Base-by-base conservation (phyloP, 2,888 invertebrate genomes). In the Schrankia costaestrigalis region DNA sequence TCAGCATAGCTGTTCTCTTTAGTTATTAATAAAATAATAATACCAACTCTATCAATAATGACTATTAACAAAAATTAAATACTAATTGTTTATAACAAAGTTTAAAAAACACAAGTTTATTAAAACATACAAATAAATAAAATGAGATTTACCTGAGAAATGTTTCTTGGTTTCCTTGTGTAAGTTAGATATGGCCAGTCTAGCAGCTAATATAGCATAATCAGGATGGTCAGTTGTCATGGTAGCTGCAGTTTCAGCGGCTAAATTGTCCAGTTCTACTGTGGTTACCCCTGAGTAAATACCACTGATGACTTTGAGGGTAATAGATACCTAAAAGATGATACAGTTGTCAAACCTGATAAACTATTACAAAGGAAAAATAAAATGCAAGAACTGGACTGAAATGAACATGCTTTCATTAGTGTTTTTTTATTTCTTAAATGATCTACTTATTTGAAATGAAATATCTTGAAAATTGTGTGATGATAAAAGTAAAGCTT, bases 201-300 rank as follows among this genome's bases (percentile, higher is more conserved):
- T 90, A 2, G 95, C 96, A 32, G 96, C 96, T 31, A 96, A 81
- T 39, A 94, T 87, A 3, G 95, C 98, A 89, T 99, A 99, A 84
- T 99, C 99, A 0, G 98, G 97, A 84, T 99, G 99, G 64, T 95
- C 94, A 2, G 97, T 97, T 0, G 99, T 98, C 94, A 98, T 95
- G 15, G 96, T 96, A 7, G 99, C 99, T n/a, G 99, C 97, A 22
- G 96, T 99, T 84, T 99, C 99, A 0, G 99, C 99, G 25, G 99
- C 99, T 46, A 99, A 88, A 74, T 98, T 99, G 79, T 99, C 99
- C 56, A 99, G 85, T 74, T 99, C 98, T 10, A 97, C 94, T 0
- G 99, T 99, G 4, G 97, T 97, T 1, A 99, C 98, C 8, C 99
- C 99, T 41, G 95, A 93, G 76, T 98, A 99, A 22, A 99, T 90